These are phyloP conservation scores for Aspidiotus rigidus DNA, from an alignment of 2,888 invertebrate genomes.

Conservation along the genomic window DNA sequence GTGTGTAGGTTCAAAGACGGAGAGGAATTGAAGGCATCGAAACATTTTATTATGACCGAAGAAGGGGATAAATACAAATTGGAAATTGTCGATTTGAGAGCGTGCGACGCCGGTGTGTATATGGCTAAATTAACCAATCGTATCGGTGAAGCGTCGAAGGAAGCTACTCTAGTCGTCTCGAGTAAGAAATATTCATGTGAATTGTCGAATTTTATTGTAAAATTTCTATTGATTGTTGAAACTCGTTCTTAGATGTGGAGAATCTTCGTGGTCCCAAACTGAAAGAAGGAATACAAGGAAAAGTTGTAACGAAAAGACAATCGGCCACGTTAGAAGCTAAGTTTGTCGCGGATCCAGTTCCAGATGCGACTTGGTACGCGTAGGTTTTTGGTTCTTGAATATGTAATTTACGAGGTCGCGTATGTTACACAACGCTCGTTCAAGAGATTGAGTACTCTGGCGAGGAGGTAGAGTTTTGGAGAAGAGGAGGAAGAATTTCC, in stretches of 20 bases:
- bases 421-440: no score
- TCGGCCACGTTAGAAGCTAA: conserved; percentile 59
- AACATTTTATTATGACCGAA: conserved; percentile 51
- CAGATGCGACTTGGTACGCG: conserved; percentile 69
- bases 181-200: conserved; percentile 47
- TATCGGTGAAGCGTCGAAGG: conserved; percentile 64
- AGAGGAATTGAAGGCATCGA: conserved; percentile 57
- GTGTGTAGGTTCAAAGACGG: conserved; percentile 55
- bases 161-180: conserved; percentile 63
- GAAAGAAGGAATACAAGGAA: conserved; percentile 56
- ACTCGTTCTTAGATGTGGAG: conserved; percentile 53
- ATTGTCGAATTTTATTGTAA: neutral
- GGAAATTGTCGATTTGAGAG: conserved; percentile 58
- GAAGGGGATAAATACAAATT: conserved; percentile 64
- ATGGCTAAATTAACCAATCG: conserved; percentile 73
- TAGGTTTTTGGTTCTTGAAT: no score
- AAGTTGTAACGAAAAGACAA: conserved; percentile 60
- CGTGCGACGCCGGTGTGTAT: conserved; percentile 70
- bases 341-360: conserved; percentile 80
- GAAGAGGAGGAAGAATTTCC: no score
- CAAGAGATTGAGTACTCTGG: no score
- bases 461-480: no score
- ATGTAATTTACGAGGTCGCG: no score
- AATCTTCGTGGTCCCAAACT: conserved; percentile 71
- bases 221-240: conserved; percentile 3